Conservation (phyloP, 2,888 invertebrate species). For the Dilophus febrilis region DNA sequence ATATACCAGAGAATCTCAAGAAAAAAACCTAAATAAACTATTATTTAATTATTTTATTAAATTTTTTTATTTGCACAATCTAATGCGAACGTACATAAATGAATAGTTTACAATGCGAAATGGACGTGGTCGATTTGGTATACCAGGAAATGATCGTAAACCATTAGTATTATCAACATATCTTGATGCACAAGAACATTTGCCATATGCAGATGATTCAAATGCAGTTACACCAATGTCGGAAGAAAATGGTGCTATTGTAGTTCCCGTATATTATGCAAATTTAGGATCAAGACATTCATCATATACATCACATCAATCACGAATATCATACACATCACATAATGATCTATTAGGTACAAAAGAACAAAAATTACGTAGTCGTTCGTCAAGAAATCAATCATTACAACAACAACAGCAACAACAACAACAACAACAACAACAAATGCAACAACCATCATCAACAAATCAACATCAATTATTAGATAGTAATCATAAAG, state of each 20-base stretch:
- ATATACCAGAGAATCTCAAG: too few relatives aligned
- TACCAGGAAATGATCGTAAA: conserved; percentile 76
- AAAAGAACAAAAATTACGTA: conserved; percentile 69
- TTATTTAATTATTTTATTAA: too few relatives aligned
- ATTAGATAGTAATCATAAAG: conserved; percentile 44
- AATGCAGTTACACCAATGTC: conserved; percentile 96
- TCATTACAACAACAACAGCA: conserved; percentile 27
- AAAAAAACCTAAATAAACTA: too few relatives aligned
- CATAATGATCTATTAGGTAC: conserved; percentile 82
- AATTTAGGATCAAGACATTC: conserved; percentile 81
- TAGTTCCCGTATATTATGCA: conserved; percentile 78
- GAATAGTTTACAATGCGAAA: conserved; percentile 66
- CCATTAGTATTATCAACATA: conserved; percentile 88
- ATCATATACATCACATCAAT: conserved; percentile 90
- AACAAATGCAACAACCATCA: too few relatives aligned
- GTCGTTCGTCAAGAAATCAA: conserved; percentile 55
- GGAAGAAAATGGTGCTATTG: conserved; percentile 90
- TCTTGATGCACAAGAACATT: conserved; percentile 83
- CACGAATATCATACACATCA: conserved; percentile 83
- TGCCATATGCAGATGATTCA: conserved; percentile 94
- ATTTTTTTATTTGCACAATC: too few relatives aligned
- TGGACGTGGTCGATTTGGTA: conserved; percentile 57
- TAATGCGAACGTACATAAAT: too few relatives aligned
- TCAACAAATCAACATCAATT: conserved; percentile 30
- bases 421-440: too few relatives aligned